Evolutionary conservation across 2,888 invertebrate species (phyloP), one percentile per base, ranked within the genome.

Genomic region (Drosophila pseudotalamancana): DNA sequence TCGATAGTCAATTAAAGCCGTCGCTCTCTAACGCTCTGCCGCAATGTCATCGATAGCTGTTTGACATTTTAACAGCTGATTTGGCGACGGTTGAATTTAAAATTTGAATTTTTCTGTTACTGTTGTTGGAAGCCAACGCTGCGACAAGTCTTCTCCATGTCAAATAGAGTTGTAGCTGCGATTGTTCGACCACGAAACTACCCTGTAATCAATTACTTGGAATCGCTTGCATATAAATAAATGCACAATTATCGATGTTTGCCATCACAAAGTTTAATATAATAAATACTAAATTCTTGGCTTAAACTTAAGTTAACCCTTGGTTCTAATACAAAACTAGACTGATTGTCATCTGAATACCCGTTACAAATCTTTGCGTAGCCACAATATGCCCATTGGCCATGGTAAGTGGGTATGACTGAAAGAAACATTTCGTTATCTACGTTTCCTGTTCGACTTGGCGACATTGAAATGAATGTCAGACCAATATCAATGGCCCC

Each of bases 361-460:
- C n/a, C n/a, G n/a, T n/a, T n/a, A n/a, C n/a, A n/a, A n/a, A n/a
- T n/a, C n/a, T n/a, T n/a, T 6, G 14, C 21, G 0, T 6, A 16
- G 25, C 6, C 12, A 8, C 42, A 25, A 27, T 42, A 42, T 16
- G 16, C 42, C 16, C 25, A 12, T 39, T 16, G 16, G 25, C 16
- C 34, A 39, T 18, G 9, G n/a, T 19, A 23, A 27, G 43, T 43
- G 49, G 11, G 37, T 37, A 49, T 37, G 27, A 27, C 9, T 25
- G 29, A 21, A 53, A 45, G 37, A 46, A 60, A 29, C 53, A 62
- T 45, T 66, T 57, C 50, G 53, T 72, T 80, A 77, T 80, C 83
- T 75, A 62, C 81, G 64, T 83, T 81, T 81, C 84, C 80, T 83
- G 83, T 77, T 70, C 67, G 35, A 57, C 45, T 60, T 39, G 64